A percentile compares a stretch with the other conserved stretches of the same genome.
Evolutionary conservation across 2,113 vertebrate genomes (phyloP).

Genomic region (Cephalopholis sonnerati): DNA sequence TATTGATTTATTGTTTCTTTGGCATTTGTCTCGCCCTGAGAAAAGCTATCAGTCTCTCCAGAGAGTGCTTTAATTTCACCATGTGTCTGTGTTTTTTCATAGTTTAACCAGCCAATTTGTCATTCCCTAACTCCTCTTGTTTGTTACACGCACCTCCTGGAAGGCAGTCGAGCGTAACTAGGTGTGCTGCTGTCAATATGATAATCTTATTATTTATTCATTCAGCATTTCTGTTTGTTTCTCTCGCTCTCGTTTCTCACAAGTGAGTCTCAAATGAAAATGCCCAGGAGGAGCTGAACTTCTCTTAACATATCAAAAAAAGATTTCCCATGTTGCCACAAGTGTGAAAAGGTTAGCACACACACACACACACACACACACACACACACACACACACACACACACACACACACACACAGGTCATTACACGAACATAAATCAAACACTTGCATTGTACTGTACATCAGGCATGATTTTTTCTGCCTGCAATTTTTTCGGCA

Average conservation of each 20-base stretch:
- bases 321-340: conserved; percentile 17
- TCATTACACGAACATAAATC: conserved; percentile 3
- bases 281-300: conserved; percentile 12
- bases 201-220: conserved; percentile 51
- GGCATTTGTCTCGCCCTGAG: conserved; percentile 16
- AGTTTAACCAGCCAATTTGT: conserved; percentile 54
- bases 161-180: conserved; percentile 43
- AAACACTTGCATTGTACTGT: background rate
- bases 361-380: no score
- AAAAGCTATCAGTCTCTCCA: conserved; percentile 24
- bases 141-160: conserved; percentile 23
- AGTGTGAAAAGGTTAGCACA: conserved; percentile 28
- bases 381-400: background rate
- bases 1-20: conserved; percentile 39
- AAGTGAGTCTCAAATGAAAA: conserved; percentile 22
- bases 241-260: conserved; percentile 10
- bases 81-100: conserved; percentile 10
- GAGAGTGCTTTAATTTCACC: conserved; percentile 28
- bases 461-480: background rate
- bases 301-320: conserved; percentile 2
- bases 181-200: conserved; percentile 35
- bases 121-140: conserved; percentile 24
- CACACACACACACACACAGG: conserved; percentile 6
- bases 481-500: background rate
- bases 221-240: conserved; percentile 12